Evolutionary conservation across 2,888 invertebrate genomes (phyloP), one percentile per base, ranked within the genome.

Genomic region (Acholoe squamosa): DNA sequence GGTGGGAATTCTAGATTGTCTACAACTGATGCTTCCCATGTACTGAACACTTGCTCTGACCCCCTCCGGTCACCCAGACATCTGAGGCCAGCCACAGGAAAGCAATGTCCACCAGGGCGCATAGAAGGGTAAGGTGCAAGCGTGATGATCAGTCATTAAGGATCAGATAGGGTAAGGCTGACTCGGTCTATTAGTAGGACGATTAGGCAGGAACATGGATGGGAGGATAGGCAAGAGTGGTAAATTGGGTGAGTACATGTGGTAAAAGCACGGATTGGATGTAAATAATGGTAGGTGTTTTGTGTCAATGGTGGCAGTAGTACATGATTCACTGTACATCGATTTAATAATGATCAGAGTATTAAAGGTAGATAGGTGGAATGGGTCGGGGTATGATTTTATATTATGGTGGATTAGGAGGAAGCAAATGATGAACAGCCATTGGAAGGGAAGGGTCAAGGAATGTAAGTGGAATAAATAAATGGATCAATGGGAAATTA

Each of bases 31-130:
- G 43, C 43, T 43, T 43, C 43, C 43, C 28, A 16, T 19, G 61
- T 19, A 61, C n/a, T 61, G 61, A 61, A 19, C 61, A 61, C 61
- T 3, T 61, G 3, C 22, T 61, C 61, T 14, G 14, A 14, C 22
- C 61, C 19, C 22, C 61, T 61, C 61, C 61, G 14, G n/a, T n/a
- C 22, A n/a, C 22, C 61, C 61, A 61, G 22, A 61, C 61, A 61
- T 61, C 61, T n/a, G 61, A 61, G 61, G 61, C 61, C 61, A 61
- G 12, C 61, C 22, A n/a, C 61, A 61, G 61, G 22, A 61, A n/a
- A 19, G n/a, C 22, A 61, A 7, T n/a, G 71, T 25, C 10, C 43
- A 43, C 10, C 43, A 43, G 43, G 43, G 43, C 43, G 43, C 43
- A 10, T 10, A 43, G 5, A 3, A 43, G 43, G 43, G 43, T 43